Evolutionary conservation across 2,113 vertebrate genomes (phyloP), one percentile per base, ranked within the genome.

Genomic region (Pedionomus torquatus): DNA sequence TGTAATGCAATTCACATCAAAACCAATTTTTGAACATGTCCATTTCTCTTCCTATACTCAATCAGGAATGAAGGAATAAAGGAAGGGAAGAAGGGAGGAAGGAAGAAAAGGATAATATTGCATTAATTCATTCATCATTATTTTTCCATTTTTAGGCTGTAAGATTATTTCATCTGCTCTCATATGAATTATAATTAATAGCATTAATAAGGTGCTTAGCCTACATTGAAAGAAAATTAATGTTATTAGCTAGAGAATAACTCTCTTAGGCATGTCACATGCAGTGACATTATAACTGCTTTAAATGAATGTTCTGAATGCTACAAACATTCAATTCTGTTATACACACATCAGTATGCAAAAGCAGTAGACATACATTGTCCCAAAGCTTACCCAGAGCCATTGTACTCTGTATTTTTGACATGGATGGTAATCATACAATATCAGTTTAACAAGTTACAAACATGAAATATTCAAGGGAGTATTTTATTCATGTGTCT

Each of bases 141-240:
- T 95, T 94, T 87, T 83, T 68, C 71, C 26, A 71, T 70, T 96
- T 93, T 90, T 74, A 80, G 75, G 55, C 51, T 60, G 28, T 17
- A 74, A 90, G 51, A 88, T 86, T 92, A 89, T 92, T 94, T 90
- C 55, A 94, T 89, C 72, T 95, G 30, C 39, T 96, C 79, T 92
- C 86, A 89, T 54, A 89, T 92, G 72, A 94, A 78, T 88, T 89
- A 75, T 61, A 90, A 96, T 93, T 96, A 95, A 90, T 65, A 75
- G 14, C 26, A 93, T 81, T 94, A 96, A 95, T 92, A 87, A 93
- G 90, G 69, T 94, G 55, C 72, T 96, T 89, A 94, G 83, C 64
- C 65, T 93, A 90, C 76, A 93, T 11, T 94, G 89, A 84, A 94
- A 89, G 64, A 93, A 96, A 96, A 94, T 93, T 68, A 92, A 96